phyloP scores from a whole-genome alignment of 2,888 invertebrate species.

The Cephalotes varians region DNA sequence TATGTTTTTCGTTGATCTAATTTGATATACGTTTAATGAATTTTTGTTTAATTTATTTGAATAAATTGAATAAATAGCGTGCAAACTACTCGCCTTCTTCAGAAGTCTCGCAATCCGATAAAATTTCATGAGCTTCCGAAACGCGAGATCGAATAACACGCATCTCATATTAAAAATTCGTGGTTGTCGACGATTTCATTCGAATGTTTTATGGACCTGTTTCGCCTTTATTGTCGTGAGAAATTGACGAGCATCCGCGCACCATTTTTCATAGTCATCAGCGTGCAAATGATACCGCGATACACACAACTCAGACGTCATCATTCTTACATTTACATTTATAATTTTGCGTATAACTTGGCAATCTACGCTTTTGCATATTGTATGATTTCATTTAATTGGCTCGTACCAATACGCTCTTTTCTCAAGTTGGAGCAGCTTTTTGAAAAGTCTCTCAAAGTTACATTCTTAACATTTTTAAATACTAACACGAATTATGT shows the following conservation, averaged over 20 bases:
- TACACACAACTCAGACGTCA: not conserved
- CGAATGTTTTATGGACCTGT: not conserved
- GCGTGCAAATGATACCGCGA: not conserved
- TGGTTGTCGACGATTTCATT: slow-evolving; percentile 29
- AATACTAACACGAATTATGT: not conserved
- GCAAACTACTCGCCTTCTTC: not conserved
- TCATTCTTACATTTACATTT: slow-evolving; percentile 17
- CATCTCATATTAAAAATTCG: slow-evolving; percentile 21
- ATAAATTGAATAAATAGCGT: not conserved
- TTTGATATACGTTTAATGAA: not conserved
- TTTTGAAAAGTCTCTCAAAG: slow-evolving; percentile 1
- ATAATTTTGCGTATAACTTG: slow-evolving; percentile 23
- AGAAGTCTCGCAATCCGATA: not conserved
- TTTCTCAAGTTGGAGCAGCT: not conserved
- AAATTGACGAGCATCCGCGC: slow-evolving; percentile 32
- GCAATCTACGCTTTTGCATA: slow-evolving; percentile 1
- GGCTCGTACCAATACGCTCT: not conserved
- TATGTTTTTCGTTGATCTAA: not conserved
- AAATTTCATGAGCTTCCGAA: slow-evolving; percentile 28
- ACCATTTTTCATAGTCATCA: slow-evolving; percentile 10
- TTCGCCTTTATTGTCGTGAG: slow-evolving; percentile 15
- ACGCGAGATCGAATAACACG: slow-evolving; percentile 21
- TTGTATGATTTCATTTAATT: slow-evolving; percentile 22
- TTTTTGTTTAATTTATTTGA: not conserved
- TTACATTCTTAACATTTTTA: not conserved